A percentile compares a stretch with the other conserved stretches of the same genome.
Conservation (phyloP, 2,888 invertebrate genomes). For the Lepeophtheirus nordmannii region DNA sequence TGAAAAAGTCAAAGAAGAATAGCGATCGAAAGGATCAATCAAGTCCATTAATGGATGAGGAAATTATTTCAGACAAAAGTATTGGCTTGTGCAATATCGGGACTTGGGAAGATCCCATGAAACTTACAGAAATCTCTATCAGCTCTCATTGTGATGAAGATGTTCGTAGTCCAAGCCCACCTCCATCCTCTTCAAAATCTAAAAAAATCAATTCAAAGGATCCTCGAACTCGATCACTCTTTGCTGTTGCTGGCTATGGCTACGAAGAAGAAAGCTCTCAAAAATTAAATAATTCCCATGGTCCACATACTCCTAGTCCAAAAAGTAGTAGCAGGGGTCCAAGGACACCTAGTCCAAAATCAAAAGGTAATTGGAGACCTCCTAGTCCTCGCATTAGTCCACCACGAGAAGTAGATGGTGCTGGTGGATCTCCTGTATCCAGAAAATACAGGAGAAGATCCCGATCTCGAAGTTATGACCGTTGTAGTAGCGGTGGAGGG, state of each 20-base stretch:
- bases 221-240: conserved; percentile 6
- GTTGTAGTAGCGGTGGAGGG: too few species aligned
- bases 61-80: background rate
- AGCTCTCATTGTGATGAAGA: background rate
- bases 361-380: background rate
- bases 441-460: background rate
- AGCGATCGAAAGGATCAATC: background rate
- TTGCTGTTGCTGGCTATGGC: background rate
- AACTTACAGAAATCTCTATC: background rate
- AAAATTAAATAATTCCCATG: background rate
- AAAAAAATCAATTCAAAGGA: background rate
- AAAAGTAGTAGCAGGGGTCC: background rate
- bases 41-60: background rate
- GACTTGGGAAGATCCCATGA: background rate
- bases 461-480: background rate
- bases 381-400: conserved; percentile 13
- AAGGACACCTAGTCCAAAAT: conserved; percentile 9
- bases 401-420: background rate
- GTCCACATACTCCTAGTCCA: conserved; percentile 11
- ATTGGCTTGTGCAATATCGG: background rate
- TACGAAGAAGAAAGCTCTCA: background rate
- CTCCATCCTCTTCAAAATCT: background rate
- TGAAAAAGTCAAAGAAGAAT: background rate
- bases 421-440: background rate
- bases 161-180: background rate